These are phyloP conservation scores for Chloropsis cyanopogon DNA, from an alignment of 2,113 vertebrate genomes.

Conservation along the genomic window DNA sequence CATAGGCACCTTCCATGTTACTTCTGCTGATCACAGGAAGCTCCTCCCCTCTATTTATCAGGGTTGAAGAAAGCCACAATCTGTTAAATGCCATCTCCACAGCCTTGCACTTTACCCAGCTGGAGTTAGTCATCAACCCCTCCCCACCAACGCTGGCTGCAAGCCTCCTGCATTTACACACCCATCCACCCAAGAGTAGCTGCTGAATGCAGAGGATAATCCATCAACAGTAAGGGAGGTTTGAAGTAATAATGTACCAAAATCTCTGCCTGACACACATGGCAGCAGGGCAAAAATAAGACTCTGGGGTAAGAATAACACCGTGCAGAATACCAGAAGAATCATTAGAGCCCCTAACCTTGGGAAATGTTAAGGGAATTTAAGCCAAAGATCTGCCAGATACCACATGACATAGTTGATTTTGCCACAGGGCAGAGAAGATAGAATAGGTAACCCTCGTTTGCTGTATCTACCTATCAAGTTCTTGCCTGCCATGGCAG, in stretches of 20 bases:
- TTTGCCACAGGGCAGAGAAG: not conserved
- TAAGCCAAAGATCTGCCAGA: not conserved
- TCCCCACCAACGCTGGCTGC: not conserved
- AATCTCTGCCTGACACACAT: not conserved
- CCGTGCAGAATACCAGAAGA: not conserved
- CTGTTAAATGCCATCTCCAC: not conserved
- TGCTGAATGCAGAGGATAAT: not conserved
- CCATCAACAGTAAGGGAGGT: not conserved
- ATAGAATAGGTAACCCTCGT: not conserved
- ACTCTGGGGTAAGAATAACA: not conserved
- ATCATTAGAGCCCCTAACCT: not conserved
- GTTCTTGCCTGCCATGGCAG: not conserved
- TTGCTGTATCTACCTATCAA: not conserved
- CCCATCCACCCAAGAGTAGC: not conserved
- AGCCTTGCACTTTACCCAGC: not conserved
- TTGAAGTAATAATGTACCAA: not conserved
- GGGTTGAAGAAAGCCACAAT: not conserved
- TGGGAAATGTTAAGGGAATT: not conserved
- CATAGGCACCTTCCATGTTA: not conserved
- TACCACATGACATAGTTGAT: not conserved
- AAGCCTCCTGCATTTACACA: not conserved
- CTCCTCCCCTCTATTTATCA: not conserved
- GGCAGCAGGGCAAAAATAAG: not conserved
- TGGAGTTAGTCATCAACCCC: not conserved
- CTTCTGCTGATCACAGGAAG: not conserved